A percentile compares a stretch with the other conserved stretches of the same genome.
Evolutionary conservation across 2,797 vertebrate genomes (phyloP).

Genomic region (Apogon hyalosoma): DNA sequence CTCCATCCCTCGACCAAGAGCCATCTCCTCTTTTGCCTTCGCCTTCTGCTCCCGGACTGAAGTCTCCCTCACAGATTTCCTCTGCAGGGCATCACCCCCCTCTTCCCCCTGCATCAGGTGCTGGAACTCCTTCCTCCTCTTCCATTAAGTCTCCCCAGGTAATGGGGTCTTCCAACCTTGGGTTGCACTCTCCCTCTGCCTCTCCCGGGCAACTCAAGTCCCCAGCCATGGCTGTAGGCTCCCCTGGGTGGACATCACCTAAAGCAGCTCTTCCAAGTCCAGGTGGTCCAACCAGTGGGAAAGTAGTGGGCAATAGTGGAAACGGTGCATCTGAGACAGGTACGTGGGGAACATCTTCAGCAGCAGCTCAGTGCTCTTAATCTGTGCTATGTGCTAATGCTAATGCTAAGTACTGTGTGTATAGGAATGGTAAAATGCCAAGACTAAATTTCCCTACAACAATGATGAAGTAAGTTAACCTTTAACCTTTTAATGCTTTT

Average conservation of each 20-base stretch:
- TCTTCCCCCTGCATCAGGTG: constrained; percentile 77
- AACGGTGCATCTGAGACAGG: constrained; percentile 89
- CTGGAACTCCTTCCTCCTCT: constrained; percentile 83
- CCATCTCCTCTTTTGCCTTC: constrained; percentile 92
- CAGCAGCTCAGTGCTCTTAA: no score
- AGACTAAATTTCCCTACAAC: no score
- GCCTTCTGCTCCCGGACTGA: constrained; percentile 91
- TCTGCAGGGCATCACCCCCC: constrained; percentile 79
- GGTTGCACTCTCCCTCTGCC: constrained; percentile 90
- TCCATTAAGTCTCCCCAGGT: constrained; percentile 93
- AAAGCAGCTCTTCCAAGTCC: constrained; percentile 94
- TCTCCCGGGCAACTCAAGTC: constrained; percentile 94
- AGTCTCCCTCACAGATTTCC: constrained; percentile 92
- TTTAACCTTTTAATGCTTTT: not conserved
- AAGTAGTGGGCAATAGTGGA: constrained; percentile 81
- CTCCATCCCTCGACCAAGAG: constrained; percentile 92
- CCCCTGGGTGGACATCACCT: constrained; percentile 91
- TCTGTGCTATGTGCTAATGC: no score
- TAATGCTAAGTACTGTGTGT: no score
- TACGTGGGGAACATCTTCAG: constrained; percentile 61
- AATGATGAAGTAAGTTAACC: no score
- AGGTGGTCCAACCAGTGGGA: constrained; percentile 83
- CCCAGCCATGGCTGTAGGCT: constrained; percentile 90
- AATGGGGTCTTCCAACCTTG: constrained; percentile 90
- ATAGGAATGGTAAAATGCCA: no score